Percentiles rank a stretch among this genome's conserved stretches.
phyloP scores from a whole-genome alignment of 1,140 invertebrate genomes.

The Lysiphlebus fabarum region DNA sequence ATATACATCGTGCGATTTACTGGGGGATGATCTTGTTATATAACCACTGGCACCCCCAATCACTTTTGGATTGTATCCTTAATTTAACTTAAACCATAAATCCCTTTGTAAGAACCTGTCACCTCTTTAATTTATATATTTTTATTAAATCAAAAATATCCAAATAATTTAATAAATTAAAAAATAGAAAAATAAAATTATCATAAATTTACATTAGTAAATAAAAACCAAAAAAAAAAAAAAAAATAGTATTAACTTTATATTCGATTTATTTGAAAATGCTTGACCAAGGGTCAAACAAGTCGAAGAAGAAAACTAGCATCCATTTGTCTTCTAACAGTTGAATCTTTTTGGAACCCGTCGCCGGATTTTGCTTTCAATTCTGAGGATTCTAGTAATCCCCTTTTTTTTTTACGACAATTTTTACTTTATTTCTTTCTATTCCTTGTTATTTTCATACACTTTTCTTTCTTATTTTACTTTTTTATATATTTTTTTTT shows the following conservation, averaged over 20 bases:
- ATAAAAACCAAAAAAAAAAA: too few species aligned
- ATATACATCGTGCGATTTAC: conserved; percentile 36
- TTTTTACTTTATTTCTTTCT: conserved; percentile 4
- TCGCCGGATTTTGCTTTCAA: conserved; percentile 20
- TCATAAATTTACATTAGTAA: too few species aligned
- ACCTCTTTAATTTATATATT: too few species aligned
- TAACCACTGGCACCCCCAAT: conserved; percentile 27
- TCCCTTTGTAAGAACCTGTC: too few species aligned
- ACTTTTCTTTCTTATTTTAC: not conserved
- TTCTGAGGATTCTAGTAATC: conserved; percentile 11
- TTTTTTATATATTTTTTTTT: not conserved
- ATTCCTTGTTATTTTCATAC: not conserved
- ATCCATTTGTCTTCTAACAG: conserved; percentile 21
- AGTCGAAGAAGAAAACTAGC: not conserved
- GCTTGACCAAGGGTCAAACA: conserved; percentile 10
- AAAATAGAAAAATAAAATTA: too few species aligned
- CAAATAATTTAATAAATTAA: too few species aligned
- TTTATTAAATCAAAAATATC: too few species aligned
- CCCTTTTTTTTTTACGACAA: conserved; percentile 2
- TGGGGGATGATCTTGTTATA: conserved; percentile 44
- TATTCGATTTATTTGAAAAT: conserved; percentile 2
- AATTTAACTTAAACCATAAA: too few species aligned
- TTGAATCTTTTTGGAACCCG: conserved; percentile 2
- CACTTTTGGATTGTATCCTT: too few species aligned
- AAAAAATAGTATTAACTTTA: too few species aligned